Evolutionary conservation across 2,888 invertebrate species (phyloP), one percentile per base, ranked within the genome.

Genomic region (Nomada goodeniana): DNA sequence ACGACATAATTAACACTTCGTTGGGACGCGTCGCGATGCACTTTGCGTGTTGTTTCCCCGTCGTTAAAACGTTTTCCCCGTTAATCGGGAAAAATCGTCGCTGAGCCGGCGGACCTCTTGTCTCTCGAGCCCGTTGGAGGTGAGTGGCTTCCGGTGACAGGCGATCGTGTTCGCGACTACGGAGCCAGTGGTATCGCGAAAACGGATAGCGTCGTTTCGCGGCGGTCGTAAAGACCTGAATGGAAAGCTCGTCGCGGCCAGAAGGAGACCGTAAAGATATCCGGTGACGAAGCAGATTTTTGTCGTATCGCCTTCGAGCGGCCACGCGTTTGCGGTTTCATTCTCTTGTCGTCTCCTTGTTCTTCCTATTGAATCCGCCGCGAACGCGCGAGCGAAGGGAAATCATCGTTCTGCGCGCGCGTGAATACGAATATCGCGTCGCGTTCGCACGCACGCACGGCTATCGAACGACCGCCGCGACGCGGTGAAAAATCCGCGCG

Each of bases 221-320:
- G 44, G 23, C 7, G 67, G 50, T 59, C 67, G 67, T 67, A 73
- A 79, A 63, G 20, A 29, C 20, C 53, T 13, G 0, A 29, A 59
- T 60, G 50, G 50, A 72, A 52, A 72, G 29, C 47, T 13, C 20
- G 36, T 23, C 50, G 47, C 20, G 26, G 36, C n/a, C 44, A 20
- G 29, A 52, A n/a, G 42, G 18, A 15, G 20, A 60, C 68, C 60
- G 67, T 71, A 83, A 80, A 78, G 57, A 67, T 83, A 71, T 82
- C 74, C 55, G 53, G 50, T 64, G 59, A 59, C 82, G 23, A 64
- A n/a, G 50, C 42, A 20, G 65, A 79, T 82, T 72, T 79, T 64
- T 68, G 11, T 57, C 7, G 74, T 68, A 65, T 75, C 71, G 63
- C 26, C 20, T 23, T 55, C 63, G 44, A 75, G 59, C 18, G 65